Evolutionary conservation across 2,113 vertebrate genomes (phyloP).

Genomic region (Myocastor coypus): DNA sequence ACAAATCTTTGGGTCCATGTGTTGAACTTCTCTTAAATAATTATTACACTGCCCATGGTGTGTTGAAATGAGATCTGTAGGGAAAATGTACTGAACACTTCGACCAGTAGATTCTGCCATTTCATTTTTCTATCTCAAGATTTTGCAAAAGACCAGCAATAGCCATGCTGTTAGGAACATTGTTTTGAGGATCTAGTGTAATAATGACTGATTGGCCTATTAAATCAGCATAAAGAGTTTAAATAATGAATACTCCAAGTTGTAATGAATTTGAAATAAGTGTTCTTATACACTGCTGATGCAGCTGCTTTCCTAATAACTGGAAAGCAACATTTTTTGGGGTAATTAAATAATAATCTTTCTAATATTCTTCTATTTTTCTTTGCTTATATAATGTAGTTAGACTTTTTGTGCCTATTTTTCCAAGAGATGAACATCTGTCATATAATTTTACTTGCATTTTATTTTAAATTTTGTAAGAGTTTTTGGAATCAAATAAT

Average conservation of each 20-base stretch:
- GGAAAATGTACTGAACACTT: background rate
- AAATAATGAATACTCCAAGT: constrained; percentile 30
- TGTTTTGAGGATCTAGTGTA: constrained; percentile 33
- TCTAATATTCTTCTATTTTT: background rate
- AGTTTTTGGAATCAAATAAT: background rate
- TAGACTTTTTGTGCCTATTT: background rate
- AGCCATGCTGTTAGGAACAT: background rate
- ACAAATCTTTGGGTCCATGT: background rate
- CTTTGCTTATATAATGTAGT: background rate
- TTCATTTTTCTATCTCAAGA: constrained; percentile 31
- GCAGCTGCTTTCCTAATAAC: background rate
- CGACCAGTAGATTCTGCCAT: background rate
- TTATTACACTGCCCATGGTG: background rate
- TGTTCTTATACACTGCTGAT: background rate
- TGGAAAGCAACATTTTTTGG: background rate
- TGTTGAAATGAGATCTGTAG: background rate
- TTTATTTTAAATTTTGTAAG: background rate
- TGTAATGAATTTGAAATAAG: constrained; percentile 4
- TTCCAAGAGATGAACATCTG: background rate
- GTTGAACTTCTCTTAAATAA: background rate
- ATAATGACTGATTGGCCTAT: background rate
- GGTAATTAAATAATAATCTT: background rate
- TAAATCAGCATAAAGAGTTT: background rate
- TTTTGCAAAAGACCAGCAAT: constrained; percentile 13
- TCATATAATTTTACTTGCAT: background rate